A percentile compares a stretch with the other conserved stretches of the same genome.
Evolutionary conservation across 53 echinoderm and acorn worm genomes (phyloP).

Genomic region (Actinopyga echinites): DNA sequence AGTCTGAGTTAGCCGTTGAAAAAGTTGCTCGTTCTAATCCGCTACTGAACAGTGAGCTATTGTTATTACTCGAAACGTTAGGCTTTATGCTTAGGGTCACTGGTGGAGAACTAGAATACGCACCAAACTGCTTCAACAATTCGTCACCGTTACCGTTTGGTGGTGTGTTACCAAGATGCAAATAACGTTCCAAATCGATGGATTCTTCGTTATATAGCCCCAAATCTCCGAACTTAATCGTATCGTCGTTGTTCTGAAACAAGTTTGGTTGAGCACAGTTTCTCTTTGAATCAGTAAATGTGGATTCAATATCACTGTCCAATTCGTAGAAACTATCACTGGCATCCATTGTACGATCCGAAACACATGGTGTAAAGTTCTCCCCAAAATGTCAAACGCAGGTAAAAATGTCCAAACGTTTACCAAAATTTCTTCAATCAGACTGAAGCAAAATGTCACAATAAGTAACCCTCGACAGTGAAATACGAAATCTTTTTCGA

Average conservation of each 20-base stretch:
- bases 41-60: not conserved
- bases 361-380: slow-evolving; percentile 37
- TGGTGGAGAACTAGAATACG: slow-evolving; percentile 36
- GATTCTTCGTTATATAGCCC: slow-evolving; percentile 37
- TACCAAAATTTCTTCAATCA: not conserved
- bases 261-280: not conserved
- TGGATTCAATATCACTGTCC: slow-evolving; percentile 4
- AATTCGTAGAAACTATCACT: slow-evolving; percentile 39
- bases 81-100: slow-evolving; percentile 31
- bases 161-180: slow-evolving; percentile 36
- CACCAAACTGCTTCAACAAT: slow-evolving; percentile 35
- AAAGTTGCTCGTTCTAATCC: not conserved
- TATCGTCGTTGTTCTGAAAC: slow-evolving; percentile 12
- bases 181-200: slow-evolving; percentile 29
- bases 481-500: too few relatives aligned
- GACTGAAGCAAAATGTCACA: not conserved
- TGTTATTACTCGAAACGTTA: too few relatives aligned
- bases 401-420: not conserved
- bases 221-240: slow-evolving; percentile 21
- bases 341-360: slow-evolving; percentile 22
- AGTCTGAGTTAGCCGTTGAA: not conserved
- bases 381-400: not conserved
- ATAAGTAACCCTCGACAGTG: not conserved
- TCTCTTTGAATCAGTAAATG: slow-evolving; percentile 14
- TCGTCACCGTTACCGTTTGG: slow-evolving; percentile 43